A percentile compares a stretch with the other conserved stretches of the same genome.
phyloP scores from a whole-genome alignment of 1,140 invertebrate species.

The Propsilocerus akamusi region DNA sequence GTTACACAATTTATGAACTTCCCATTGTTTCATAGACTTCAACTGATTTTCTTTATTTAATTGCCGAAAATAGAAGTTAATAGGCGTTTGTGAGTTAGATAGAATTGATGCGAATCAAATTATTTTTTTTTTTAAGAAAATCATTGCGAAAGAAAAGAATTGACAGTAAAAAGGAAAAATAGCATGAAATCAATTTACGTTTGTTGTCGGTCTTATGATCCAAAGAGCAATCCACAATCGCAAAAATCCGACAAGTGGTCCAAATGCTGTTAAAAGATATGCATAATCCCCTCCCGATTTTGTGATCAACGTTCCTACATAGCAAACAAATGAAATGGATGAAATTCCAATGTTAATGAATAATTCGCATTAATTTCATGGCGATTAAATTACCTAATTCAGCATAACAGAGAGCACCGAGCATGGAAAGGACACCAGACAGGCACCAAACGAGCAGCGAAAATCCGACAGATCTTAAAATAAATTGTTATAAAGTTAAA shows the following conservation, averaged over 20 bases:
- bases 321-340: neutral
- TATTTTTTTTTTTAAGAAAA: neutral
- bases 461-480: conserved; percentile 38
- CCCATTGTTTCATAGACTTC: too few species aligned
- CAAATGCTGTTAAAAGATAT: conserved; percentile 72
- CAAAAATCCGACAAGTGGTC: conserved; percentile 73
- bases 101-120: neutral
- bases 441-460: conserved; percentile 54
- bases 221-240: conserved; percentile 72
- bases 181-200: conserved; percentile 11
- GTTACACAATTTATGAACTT: neutral
- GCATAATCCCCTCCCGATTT: conserved; percentile 78
- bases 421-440: conserved; percentile 51
- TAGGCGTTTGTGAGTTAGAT: too few species aligned
- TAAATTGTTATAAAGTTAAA: too few species aligned
- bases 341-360: neutral
- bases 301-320: conserved; percentile 32
- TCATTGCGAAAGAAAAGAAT: neutral
- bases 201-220: conserved; percentile 63
- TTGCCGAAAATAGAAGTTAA: neutral
- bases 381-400: conserved; percentile 47
- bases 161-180: neutral
- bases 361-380: neutral
- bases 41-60: neutral
- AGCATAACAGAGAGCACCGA: conserved; percentile 67